Percentiles rank a stretch among this genome's conserved stretches.
These are phyloP conservation scores for Hyperopisus bebe DNA, from an alignment of 2,113 vertebrate species.

Conservation along the genomic window DNA sequence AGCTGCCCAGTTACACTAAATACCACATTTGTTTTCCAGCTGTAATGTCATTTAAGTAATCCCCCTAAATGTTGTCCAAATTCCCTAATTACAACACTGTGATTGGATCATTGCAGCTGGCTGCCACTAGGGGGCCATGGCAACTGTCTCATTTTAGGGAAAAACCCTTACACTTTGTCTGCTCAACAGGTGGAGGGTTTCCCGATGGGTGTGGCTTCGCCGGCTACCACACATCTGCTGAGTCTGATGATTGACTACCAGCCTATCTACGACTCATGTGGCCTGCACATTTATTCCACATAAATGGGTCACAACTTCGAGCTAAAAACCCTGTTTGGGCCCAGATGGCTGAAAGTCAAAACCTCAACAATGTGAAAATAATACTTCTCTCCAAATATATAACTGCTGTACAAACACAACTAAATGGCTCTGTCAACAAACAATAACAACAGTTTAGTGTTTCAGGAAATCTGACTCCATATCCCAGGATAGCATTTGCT, in stretches of 20 bases:
- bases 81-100: not conserved
- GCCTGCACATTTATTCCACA: not conserved
- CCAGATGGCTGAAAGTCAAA: not conserved
- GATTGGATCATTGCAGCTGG: constrained; percentile 5
- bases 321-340: not conserved
- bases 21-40: not conserved
- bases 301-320: not conserved
- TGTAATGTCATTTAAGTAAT: not conserved
- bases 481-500: not conserved
- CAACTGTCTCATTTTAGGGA: not conserved
- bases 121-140: not conserved
- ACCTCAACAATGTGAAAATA: not conserved
- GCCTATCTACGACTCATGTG: not conserved
- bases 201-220: not conserved
- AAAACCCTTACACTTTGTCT: not conserved
- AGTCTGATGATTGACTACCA: not conserved
- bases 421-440: not conserved
- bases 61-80: constrained; percentile 2
- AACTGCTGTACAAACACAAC: not conserved
- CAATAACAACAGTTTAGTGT: not conserved
- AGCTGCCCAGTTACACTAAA: not conserved
- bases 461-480: not conserved
- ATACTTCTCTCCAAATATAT: not conserved
- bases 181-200: not conserved
- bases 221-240: not conserved